phyloP scores from a whole-genome alignment of 2,113 vertebrate species.

The Tachysurus fulvidraco region DNA sequence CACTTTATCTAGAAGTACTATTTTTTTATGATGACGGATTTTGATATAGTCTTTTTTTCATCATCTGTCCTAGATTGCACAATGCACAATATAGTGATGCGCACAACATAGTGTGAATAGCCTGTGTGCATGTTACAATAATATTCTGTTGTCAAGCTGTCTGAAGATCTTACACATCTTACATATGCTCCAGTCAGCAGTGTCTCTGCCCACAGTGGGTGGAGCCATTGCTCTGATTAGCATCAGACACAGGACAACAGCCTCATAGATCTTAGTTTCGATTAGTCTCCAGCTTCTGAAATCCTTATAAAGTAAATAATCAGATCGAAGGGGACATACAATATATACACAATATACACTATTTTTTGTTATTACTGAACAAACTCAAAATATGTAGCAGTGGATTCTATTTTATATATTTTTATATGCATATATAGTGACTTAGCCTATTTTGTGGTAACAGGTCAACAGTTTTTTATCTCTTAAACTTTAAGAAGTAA shows the following conservation, averaged over 20 bases:
- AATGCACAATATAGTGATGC: slow-evolving; percentile 41
- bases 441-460: slow-evolving; percentile 73
- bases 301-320: slow-evolving; percentile 28
- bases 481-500: slow-evolving; percentile 22
- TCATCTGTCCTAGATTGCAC: slow-evolving; percentile 13
- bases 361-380: slow-evolving; percentile 67
- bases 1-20: slow-evolving; percentile 53
- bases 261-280: slow-evolving; percentile 5
- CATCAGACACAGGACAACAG: not conserved
- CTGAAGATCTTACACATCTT: slow-evolving; percentile 17
- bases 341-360: slow-evolving; percentile 26
- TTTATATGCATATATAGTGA: slow-evolving; percentile 72
- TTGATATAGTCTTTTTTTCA: slow-evolving; percentile 39
- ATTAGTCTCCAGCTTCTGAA: slow-evolving; percentile 23
- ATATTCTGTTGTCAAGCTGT: slow-evolving; percentile 19
- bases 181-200: not conserved
- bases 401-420: slow-evolving; percentile 74
- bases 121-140: slow-evolving; percentile 69
- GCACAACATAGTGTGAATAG: slow-evolving; percentile 61
- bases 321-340: slow-evolving; percentile 18
- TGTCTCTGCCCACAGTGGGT: slow-evolving; percentile 32
- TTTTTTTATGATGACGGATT: slow-evolving; percentile 46
- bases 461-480: slow-evolving; percentile 59
- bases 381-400: slow-evolving; percentile 62
- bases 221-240: slow-evolving; percentile 7